These are phyloP conservation scores for Trachelus stipa DNA, from an alignment of 2,888 invertebrate species.

Conservation along the genomic window DNA sequence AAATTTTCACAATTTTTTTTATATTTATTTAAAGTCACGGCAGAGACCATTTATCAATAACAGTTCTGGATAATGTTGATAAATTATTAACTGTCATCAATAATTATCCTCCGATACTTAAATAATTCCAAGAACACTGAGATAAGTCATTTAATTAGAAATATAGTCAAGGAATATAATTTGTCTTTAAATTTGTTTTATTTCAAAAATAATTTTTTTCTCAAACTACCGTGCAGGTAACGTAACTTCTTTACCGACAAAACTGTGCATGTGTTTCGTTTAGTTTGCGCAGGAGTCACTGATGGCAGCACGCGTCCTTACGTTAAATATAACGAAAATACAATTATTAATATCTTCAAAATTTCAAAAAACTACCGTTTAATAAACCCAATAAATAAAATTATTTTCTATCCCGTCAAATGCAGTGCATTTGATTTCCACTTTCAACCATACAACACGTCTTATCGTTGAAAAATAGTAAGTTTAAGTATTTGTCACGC, in stretches of 20 bases:
- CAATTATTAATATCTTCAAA: not conserved
- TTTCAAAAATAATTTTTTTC: not conserved
- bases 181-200: not conserved
- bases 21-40: not conserved
- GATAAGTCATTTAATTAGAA: not conserved
- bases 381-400: not conserved
- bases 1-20: conserved; percentile 13
- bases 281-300: not conserved
- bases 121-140: not conserved
- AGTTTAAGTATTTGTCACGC: not conserved
- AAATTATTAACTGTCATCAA: not conserved
- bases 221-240: not conserved
- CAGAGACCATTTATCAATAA: not conserved
- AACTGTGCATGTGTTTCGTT: not conserved
- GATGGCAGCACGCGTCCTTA: not conserved
- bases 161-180: not conserved
- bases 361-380: not conserved
- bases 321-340: not conserved
- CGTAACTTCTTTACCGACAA: not conserved
- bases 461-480: not conserved
- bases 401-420: not conserved
- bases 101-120: not conserved
- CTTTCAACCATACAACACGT: not conserved
- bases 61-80: not conserved
- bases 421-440: not conserved